Evolutionary conservation across 2,113 vertebrate genomes (phyloP).

Genomic region (Pelecanoides urinatrix): DNA sequence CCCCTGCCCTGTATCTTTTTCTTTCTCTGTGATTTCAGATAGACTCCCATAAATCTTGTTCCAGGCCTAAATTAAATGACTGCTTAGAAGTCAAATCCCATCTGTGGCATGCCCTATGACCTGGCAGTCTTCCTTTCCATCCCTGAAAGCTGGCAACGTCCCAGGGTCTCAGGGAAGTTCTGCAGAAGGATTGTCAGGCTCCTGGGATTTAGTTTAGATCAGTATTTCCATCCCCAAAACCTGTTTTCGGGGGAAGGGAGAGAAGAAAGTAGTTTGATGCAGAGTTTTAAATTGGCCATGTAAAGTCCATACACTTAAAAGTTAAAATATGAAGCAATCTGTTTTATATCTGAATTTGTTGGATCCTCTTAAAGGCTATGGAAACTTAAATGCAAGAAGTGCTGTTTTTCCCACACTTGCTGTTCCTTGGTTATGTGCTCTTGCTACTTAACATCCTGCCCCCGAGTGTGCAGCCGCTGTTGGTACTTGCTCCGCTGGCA

Average conservation of each 20-base stretch:
- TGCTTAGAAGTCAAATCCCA: constrained; percentile 49
- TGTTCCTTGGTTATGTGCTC: not conserved
- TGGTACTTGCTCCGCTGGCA: not conserved
- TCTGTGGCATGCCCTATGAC: constrained; percentile 59
- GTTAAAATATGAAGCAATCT: not conserved
- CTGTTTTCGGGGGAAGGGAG: not conserved
- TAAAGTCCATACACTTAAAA: not conserved
- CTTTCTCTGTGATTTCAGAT: constrained; percentile 29
- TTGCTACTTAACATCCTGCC: not conserved
- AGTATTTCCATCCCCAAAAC: constrained; percentile 46
- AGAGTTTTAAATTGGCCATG: not conserved
- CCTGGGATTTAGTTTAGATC: constrained; percentile 40
- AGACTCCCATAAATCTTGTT: constrained; percentile 26
- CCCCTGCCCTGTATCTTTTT: not conserved
- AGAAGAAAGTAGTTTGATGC: not conserved
- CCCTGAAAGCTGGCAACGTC: not conserved
- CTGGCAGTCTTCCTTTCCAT: constrained; percentile 51
- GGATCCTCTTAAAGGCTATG: not conserved
- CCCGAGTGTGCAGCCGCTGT: fast-evolving
- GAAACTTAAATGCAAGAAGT: not conserved
- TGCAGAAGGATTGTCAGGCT: constrained; percentile 49
- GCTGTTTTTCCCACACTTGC: not conserved
- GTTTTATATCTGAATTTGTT: not conserved
- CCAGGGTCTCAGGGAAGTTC: constrained; percentile 41
- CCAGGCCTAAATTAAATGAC: constrained; percentile 44